Percentiles rank a stretch among this genome's conserved stretches.
Conservation (phyloP, 2,797 vertebrate genomes). For the Cyprinodon diabolis region DNA sequence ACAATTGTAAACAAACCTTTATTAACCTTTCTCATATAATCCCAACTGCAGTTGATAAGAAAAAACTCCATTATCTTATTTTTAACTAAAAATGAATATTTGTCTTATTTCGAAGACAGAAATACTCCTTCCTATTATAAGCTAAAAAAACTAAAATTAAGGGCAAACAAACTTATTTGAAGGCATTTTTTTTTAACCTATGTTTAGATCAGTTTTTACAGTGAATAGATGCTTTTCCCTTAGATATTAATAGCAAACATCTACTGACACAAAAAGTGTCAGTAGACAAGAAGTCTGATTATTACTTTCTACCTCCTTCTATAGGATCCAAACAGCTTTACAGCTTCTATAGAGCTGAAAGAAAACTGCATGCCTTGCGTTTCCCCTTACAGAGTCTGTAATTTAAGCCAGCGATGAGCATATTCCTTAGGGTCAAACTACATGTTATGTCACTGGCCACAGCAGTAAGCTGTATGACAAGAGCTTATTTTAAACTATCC, state of each 20-base stretch:
- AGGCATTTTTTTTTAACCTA: too few relatives aligned
- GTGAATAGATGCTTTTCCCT: too few relatives aligned
- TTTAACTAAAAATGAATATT: too few relatives aligned
- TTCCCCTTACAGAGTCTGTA: slow-evolving; percentile 15
- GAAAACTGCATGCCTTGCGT: slow-evolving; percentile 12
- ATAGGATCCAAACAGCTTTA: not conserved
- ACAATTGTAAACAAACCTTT: not conserved
- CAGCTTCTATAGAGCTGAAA: not conserved
- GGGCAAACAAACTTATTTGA: too few relatives aligned
- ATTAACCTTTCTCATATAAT: not conserved
- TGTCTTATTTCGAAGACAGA: too few relatives aligned
- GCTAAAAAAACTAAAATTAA: too few relatives aligned
- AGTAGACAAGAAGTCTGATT: not conserved
- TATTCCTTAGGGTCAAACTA: slow-evolving; percentile 23
- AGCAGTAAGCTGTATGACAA: slow-evolving; percentile 2
- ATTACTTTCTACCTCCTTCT: not conserved
- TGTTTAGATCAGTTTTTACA: too few relatives aligned
- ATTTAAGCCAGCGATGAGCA: slow-evolving; percentile 23
- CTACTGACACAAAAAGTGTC: not conserved
- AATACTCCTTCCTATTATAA: too few relatives aligned
- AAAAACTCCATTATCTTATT: too few relatives aligned
- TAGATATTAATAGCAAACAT: not conserved
- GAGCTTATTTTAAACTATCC: slow-evolving; percentile 1
- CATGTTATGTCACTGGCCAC: slow-evolving; percentile 18
- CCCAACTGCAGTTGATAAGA: too few relatives aligned